These are phyloP conservation scores for Drosophila maculinotata DNA, from an alignment of 2,888 invertebrate genomes.

Conservation along the genomic window DNA sequence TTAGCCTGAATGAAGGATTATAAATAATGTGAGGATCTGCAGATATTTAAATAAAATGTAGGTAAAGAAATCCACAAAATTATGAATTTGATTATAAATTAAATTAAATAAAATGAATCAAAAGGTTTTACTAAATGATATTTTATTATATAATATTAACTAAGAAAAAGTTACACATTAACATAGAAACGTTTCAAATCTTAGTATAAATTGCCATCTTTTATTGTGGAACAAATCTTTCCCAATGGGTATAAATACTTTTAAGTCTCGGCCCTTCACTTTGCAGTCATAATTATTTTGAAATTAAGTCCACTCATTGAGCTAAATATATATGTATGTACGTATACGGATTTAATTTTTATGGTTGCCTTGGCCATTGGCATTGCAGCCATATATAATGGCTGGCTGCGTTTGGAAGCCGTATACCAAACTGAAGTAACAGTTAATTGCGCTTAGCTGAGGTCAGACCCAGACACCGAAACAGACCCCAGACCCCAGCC, in stretches of 20 bases:
- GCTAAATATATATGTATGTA: conserved; percentile 13
- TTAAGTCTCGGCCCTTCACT: not conserved
- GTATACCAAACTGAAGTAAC: conserved; percentile 54
- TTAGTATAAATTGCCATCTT: not conserved
- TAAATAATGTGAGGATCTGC: conserved; percentile 6
- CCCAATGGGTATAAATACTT: not conserved
- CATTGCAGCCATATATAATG: conserved; percentile 56
- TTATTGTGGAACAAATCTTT: not conserved
- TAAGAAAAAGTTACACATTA: too few relatives aligned
- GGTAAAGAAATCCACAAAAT: not conserved
- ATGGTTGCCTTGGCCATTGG: conserved; percentile 54
- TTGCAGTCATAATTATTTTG: not conserved
- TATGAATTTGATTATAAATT: not conserved
- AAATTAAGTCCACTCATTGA: conserved; percentile 1
- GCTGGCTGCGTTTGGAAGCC: conserved; percentile 33
- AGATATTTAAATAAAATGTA: not conserved
- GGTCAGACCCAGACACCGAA: conserved; percentile 18
- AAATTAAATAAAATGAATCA: too few relatives aligned
- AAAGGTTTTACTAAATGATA: not conserved
- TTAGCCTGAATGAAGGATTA: conserved; percentile 8
- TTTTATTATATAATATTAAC: not conserved
- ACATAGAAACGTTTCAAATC: too few relatives aligned
- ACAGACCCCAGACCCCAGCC: too few relatives aligned
- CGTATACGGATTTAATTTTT: too few relatives aligned
- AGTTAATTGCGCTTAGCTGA: conserved; percentile 61